These are phyloP conservation scores for Eucidaris tribuloides DNA, from an alignment of 35 echinoderm and acorn worm genomes.

Conservation along the genomic window DNA sequence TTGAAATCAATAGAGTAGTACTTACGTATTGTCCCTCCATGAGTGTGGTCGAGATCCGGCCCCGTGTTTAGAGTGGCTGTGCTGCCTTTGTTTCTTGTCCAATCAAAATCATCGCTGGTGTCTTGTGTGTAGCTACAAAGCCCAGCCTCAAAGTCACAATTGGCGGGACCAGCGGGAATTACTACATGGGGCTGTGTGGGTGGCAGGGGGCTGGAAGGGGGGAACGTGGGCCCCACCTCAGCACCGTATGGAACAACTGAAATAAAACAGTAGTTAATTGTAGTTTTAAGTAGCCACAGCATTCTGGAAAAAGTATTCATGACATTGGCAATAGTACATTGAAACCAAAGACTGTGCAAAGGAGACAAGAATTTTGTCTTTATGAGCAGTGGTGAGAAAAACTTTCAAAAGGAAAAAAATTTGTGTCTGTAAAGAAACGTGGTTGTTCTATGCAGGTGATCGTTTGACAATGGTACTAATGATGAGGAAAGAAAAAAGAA, in stretches of 20 bases:
- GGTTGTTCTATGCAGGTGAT: no score
- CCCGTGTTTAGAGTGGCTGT: slow-evolving; percentile 73
- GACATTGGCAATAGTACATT: no score
- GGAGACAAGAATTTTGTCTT: not conserved
- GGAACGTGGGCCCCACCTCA: not conserved
- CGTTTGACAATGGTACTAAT: no score
- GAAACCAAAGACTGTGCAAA: not conserved
- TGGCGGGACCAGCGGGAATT: slow-evolving; percentile 52
- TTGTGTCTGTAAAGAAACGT: not conserved
- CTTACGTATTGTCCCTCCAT: no score
- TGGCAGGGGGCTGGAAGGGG: not conserved
- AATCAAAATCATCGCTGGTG: slow-evolving; percentile 79
- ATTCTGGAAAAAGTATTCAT: no score
- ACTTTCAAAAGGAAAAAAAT: not conserved
- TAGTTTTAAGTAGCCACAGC: no score
- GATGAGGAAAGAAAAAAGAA: no score
- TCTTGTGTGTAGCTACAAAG: slow-evolving; percentile 66
- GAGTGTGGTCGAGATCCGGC: slow-evolving; percentile 59
- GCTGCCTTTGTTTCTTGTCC: slow-evolving; percentile 52
- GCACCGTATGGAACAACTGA: slow-evolving; percentile 26
- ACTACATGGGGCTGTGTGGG: slow-evolving; percentile 24
- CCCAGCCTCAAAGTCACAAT: slow-evolving; percentile 75
- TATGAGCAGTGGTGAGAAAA: not conserved
- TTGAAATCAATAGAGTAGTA: no score
- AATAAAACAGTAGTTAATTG: not conserved